Percentiles rank a stretch among this genome's conserved stretches.
phyloP scores from a whole-genome alignment of 2,888 invertebrate genomes.

The Baronia brevicornis region DNA sequence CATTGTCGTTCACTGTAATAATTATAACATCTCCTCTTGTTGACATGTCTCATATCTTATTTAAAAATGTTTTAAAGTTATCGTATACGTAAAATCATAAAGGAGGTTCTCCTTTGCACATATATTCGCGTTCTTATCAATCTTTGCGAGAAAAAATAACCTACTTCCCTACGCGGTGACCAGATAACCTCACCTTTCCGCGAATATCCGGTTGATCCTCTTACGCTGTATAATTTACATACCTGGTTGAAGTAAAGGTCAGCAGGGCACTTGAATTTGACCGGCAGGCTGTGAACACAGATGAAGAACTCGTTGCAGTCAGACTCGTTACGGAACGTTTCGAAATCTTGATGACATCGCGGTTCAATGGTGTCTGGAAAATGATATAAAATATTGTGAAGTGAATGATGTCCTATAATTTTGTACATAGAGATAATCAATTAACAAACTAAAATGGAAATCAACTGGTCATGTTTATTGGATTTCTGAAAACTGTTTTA shows the following conservation, averaged over 20 bases:
- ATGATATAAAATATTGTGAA: no score
- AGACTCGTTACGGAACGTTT: constrained; percentile 75
- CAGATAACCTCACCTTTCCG: constrained; percentile 11
- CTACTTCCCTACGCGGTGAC: constrained; percentile 5
- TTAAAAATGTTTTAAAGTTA: no score
- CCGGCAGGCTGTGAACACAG: constrained; percentile 74
- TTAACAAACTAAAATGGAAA: no score
- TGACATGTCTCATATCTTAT: no score
- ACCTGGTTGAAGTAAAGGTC: constrained; percentile 78
- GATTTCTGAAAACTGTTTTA: no score
- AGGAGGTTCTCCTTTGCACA: no score
- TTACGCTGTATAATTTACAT: constrained; percentile 22
- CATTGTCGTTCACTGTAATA: no score
- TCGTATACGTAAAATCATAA: no score
- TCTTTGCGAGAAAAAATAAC: background rate
- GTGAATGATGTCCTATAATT: no score
- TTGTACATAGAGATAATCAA: no score
- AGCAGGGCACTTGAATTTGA: constrained; percentile 78
- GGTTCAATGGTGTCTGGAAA: constrained; percentile 21
- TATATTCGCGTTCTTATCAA: background rate
- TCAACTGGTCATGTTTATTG: no score
- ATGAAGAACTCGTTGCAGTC: constrained; percentile 81
- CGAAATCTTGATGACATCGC: constrained; percentile 73
- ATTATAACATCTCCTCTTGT: no score
- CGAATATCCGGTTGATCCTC: background rate